phyloP scores from a whole-genome alignment of 1,140 invertebrate species.

The Drosophila varians region DNA sequence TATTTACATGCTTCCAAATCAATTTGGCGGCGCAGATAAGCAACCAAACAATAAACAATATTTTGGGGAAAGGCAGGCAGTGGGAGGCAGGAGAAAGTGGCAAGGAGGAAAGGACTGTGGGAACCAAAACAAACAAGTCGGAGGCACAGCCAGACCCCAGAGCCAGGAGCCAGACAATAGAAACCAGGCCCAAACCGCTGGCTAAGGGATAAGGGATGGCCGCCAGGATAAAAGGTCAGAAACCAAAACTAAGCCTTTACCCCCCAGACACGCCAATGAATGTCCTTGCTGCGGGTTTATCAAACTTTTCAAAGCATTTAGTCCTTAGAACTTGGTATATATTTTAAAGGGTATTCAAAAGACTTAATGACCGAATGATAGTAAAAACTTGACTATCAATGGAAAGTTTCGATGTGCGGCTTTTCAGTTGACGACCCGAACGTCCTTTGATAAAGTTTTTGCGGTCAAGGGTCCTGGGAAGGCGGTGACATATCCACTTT shows the following conservation, averaged over 20 bases:
- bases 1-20: constrained; percentile 64
- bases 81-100: background rate
- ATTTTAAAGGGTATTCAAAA: background rate
- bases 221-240: constrained; percentile 35
- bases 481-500: background rate
- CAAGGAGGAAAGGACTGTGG: constrained; percentile 3
- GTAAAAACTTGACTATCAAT: background rate
- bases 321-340: background rate
- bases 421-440: constrained; percentile 10
- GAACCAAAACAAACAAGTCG: constrained; percentile 16
- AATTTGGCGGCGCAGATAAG: constrained; percentile 65
- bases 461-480: constrained; percentile 7
- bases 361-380: background rate
- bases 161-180: constrained; percentile 50
- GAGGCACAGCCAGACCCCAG: constrained; percentile 28
- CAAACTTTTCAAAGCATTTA: background rate
- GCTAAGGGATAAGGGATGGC: constrained; percentile 18
- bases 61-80: background rate
- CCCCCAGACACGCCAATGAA: background rate
- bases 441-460: constrained; percentile 37
- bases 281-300: background rate
- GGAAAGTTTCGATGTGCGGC: constrained; percentile 17
- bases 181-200: constrained; percentile 30
- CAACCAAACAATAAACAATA: constrained; percentile 46
- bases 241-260: constrained; percentile 22